Evolutionary conservation across 2,888 invertebrate species (phyloP), one percentile per base, ranked within the genome.

Genomic region (Campoplex nolae): DNA sequence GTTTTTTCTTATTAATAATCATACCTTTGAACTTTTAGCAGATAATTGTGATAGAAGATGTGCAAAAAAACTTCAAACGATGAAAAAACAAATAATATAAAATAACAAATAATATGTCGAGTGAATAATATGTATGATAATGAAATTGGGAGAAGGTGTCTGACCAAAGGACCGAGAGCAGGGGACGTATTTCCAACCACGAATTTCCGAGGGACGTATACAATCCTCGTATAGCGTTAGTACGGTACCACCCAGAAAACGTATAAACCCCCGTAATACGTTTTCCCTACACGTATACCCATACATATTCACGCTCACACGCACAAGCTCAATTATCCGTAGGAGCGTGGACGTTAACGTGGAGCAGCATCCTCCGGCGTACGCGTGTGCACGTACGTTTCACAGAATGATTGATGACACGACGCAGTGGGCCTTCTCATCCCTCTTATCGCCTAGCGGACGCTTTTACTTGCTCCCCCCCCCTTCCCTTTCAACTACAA

Each of bases 341-440:
- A 86, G 83, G 73, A 79, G 74, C 79, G 54, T 32, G 38, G 54
- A 78, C 71, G 23, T 23, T 23, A 23, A 23, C 23, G 38, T 13
- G 48, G 38, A 74, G n/a, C 79, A 58, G 79, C 76, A 81, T 80
- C 76, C 76, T 54, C 48, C 13, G 18, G 58, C 38, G 62, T 35
- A 42, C 35, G 48, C 65, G 75, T 58, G 51, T 62, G 85, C 65
- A 85, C 81, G 81, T 85, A 85, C 87, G 85, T 82, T 86, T 89
- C 90, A 62, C 91, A 76, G 90, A 91, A 92, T 93, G 94, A 94
- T 93, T 92, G 93, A 94, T 93, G 92, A 92, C 88, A 90, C 89
- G 90, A 79, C 90, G 89, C 89, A 86, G 90, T 89, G 90, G 90
- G 88, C 89, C 89, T 88, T 88, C 86, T 84, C 88, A 89, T 88